Percentiles rank a stretch among this genome's conserved stretches.
phyloP scores from a whole-genome alignment of 2,888 invertebrate genomes.

The Noctua pronuba region DNA sequence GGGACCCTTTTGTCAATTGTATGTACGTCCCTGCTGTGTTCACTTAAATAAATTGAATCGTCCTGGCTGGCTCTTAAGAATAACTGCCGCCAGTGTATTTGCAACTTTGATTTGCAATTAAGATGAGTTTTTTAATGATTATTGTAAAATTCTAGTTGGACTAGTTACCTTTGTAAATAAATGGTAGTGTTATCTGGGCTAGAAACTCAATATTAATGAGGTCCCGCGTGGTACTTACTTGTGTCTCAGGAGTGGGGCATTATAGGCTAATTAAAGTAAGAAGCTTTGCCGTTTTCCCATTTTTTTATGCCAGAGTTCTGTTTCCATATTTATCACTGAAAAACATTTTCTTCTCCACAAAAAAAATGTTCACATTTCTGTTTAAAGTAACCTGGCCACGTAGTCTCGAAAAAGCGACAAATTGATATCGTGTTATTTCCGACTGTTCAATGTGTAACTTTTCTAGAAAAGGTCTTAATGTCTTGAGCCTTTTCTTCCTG shows the following conservation, averaged over 20 bases:
- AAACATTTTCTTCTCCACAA: no score
- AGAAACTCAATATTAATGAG: neutral
- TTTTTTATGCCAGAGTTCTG: neutral
- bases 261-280: no score
- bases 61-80: constrained; percentile 34
- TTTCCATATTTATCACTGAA: neutral
- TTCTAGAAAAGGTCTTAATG: neutral
- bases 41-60: constrained; percentile 55
- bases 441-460: neutral
- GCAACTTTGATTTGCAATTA: constrained; percentile 26
- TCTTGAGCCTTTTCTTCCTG: no score
- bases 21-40: constrained; percentile 35
- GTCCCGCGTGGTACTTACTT: neutral
- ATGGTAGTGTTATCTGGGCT: neutral
- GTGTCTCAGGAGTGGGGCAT: no score
- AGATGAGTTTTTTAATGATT: neutral
- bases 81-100: constrained; percentile 12
- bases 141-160: neutral
- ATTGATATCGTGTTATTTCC: neutral
- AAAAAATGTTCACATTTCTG: neutral
- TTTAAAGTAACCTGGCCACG: neutral
- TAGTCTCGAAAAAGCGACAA: neutral
- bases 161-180: neutral
- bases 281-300: neutral
- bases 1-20: constrained; percentile 64